Evolutionary conservation across 2,113 vertebrate genomes (phyloP).

Genomic region (Tauraco erythrolophus): DNA sequence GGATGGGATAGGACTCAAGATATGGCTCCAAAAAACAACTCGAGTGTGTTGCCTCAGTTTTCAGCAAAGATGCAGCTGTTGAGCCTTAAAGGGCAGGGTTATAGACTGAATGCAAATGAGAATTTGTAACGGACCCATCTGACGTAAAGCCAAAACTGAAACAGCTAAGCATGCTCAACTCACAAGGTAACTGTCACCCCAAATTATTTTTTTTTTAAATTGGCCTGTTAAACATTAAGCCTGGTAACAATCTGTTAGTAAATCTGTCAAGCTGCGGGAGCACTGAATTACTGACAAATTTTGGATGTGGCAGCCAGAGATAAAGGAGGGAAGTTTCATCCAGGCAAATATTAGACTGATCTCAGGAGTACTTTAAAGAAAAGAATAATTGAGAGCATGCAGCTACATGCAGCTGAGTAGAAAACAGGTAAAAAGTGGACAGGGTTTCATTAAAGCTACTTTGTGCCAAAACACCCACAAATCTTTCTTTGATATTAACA

Average conservation of each 20-base stretch:
- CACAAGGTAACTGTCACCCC: conserved; percentile 15
- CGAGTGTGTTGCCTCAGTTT: not conserved
- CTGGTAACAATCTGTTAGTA: conserved; percentile 64
- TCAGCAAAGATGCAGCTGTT: not conserved
- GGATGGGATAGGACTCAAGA: not conserved
- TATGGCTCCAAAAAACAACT: not conserved
- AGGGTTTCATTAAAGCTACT: not conserved
- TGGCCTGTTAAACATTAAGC: conserved; percentile 28
- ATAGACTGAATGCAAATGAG: not conserved
- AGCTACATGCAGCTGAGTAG: not conserved
- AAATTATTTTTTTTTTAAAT: not conserved
- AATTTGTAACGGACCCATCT: not conserved
- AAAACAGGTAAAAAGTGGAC: not conserved
- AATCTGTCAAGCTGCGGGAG: conserved; percentile 56
- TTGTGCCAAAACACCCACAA: not conserved
- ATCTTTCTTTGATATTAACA: not conserved
- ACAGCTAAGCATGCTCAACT: not conserved
- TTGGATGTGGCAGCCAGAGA: conserved; percentile 21
- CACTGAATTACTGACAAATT: conserved; percentile 38
- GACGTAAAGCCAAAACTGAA: conserved; percentile 12
- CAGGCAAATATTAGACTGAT: conserved; percentile 32
- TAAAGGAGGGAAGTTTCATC: not conserved
- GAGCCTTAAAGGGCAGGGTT: not conserved
- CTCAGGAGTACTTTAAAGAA: conserved; percentile 31
- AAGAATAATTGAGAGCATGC: not conserved